These are phyloP conservation scores for Hypercompe scribonia DNA, from an alignment of 2,888 invertebrate genomes.

Conservation along the genomic window DNA sequence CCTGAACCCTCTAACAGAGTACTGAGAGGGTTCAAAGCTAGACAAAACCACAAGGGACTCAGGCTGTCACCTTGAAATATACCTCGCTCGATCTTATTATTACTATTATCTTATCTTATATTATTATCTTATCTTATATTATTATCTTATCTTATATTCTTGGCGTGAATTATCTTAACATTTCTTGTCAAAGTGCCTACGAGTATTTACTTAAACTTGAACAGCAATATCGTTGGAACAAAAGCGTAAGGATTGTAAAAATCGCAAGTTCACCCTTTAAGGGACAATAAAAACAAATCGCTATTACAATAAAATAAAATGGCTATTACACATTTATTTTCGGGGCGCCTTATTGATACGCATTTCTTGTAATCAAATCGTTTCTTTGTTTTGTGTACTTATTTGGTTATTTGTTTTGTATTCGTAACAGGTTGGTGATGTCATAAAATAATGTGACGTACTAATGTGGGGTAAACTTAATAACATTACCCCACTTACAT, in stretches of 20 bases:
- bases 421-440: neutral
- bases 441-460: neutral
- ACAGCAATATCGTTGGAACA: neutral
- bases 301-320: conserved; percentile 9
- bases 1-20: too few relatives aligned
- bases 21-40: too few relatives aligned
- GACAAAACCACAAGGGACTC: too few relatives aligned
- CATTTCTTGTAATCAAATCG: neutral
- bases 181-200: neutral
- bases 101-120: too few relatives aligned
- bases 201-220: neutral
- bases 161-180: too few relatives aligned
- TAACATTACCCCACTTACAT: too few relatives aligned
- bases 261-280: conserved; percentile 11
- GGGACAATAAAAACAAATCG: conserved; percentile 15
- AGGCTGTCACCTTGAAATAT: too few relatives aligned
- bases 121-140: too few relatives aligned
- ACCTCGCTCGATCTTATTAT: too few relatives aligned
- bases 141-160: too few relatives aligned
- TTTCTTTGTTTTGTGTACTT: neutral
- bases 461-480: too few relatives aligned
- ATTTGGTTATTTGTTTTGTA: neutral
- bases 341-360: conserved; percentile 7
- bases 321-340: conserved; percentile 7
- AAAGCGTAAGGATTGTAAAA: conserved; percentile 10